Evolutionary conservation across 2,888 invertebrate species (phyloP), one percentile per base, ranked within the genome.

Genomic region (Athalia circularis): DNA sequence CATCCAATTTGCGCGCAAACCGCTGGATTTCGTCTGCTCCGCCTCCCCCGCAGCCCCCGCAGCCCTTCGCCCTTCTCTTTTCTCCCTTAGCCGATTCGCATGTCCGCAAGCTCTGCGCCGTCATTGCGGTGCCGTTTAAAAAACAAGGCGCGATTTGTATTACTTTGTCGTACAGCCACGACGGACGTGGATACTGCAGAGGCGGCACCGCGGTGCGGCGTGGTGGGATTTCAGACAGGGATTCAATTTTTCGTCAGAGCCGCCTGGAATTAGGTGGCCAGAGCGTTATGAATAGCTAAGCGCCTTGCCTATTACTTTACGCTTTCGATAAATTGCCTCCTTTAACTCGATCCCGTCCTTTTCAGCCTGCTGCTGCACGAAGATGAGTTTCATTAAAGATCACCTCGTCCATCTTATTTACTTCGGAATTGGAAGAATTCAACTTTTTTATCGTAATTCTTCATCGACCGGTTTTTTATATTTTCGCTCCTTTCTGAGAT

Each of bases 1-100:
- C 85, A 86, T 86, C 85, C 86, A 86, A 86, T 86, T 86, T 86
- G 84, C 82, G 84, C 85, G 83, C 83, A 84, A 85, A 85, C 84
- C 85, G 81, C 83, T 81, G 84, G 85, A 85, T 85, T 86, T 83
- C 82, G 83, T 81, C 81, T 79, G 80, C 79, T 29, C 81, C 80
- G 78, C 79, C 48, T 68, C 76, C 62, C 11, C 61, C 61, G 79
- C 78, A 50, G 6, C 76, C 62, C 11, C 61, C 61, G 79, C 78
- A 50, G 6, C 11, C n/a, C 76, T 54, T 57, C 61, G 76, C 59
- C 78, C 61, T 11, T 67, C n/a, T 54, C 76, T 65, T 78, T 61
- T 79, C 72, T 29, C 29, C 29, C 29, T 29, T 29, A 29, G 29
- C 29, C 29, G 29, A 29, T 29, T 65, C 68, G 70, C 65, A 4